phyloP scores from a whole-genome alignment of 2,113 vertebrate genomes.

The Podarcis muralis region DNA sequence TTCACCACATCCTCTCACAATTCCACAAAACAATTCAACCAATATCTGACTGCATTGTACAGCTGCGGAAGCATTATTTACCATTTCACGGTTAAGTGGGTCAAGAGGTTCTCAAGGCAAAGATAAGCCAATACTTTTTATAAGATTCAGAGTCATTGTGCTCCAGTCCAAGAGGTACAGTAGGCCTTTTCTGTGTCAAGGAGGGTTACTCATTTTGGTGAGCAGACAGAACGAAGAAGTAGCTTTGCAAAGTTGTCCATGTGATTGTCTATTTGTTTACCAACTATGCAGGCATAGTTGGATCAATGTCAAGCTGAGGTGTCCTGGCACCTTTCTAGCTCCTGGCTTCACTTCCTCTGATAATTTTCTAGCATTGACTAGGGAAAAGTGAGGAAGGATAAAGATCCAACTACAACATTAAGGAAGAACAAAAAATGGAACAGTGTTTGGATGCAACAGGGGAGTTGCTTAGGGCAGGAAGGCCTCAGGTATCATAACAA shows the following conservation, averaged over 20 bases:
- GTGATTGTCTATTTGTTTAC: not conserved
- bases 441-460: not conserved
- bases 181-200: not conserved
- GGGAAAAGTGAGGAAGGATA: not conserved
- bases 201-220: not conserved
- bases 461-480: not conserved
- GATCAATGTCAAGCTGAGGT: not conserved
- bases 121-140: not conserved
- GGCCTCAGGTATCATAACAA: not conserved
- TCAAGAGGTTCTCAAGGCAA: not conserved
- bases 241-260: not conserved
- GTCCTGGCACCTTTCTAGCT: not conserved
- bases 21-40: not conserved
- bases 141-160: not conserved
- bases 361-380: not conserved
- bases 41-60: not conserved
- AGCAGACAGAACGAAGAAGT: not conserved
- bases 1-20: not conserved
- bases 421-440: not conserved
- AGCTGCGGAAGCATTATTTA: not conserved
- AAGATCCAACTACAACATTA: not conserved
- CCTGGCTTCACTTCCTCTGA: not conserved
- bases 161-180: not conserved
- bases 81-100: not conserved
- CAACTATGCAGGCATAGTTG: not conserved